These are phyloP conservation scores for Endotricha flammealis DNA, from an alignment of 2,888 invertebrate species.

Conservation along the genomic window DNA sequence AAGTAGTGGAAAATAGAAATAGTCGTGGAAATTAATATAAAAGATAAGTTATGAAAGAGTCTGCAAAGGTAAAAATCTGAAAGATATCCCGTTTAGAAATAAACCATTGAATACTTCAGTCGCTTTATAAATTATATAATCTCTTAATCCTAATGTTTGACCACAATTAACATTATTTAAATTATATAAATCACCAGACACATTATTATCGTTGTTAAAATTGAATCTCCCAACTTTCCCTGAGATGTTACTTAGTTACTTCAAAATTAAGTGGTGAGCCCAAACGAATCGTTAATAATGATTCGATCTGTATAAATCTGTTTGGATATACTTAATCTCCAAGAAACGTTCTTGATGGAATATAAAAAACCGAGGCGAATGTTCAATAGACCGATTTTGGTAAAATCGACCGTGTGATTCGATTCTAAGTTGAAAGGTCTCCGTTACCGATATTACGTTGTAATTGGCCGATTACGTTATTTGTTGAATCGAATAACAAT, in stretches of 20 bases:
- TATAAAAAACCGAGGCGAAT: constrained; percentile 20
- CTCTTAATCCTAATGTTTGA: too few relatives aligned
- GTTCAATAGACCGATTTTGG: constrained; percentile 20
- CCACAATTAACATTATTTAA: neutral
- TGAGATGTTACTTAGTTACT: constrained; percentile 6
- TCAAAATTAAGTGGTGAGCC: constrained; percentile 3
- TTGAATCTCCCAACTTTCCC: constrained; percentile 2
- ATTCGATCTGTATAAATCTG: constrained; percentile 7
- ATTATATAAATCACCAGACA: constrained; percentile 1
- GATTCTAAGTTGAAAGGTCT: constrained; percentile 13
- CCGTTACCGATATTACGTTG: constrained; percentile 9
- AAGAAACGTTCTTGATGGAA: constrained; percentile 18
- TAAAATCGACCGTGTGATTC: constrained; percentile 30
- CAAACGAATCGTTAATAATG: constrained; percentile 11
- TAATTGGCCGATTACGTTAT: constrained; percentile 7
- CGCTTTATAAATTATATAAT: too few relatives aligned
- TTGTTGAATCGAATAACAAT: constrained; percentile 4
- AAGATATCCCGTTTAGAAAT: too few relatives aligned
- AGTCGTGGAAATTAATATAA: too few relatives aligned
- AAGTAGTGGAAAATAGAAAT: too few relatives aligned
- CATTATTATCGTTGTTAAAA: neutral
- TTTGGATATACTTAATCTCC: constrained; percentile 1
- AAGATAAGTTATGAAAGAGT: too few relatives aligned
- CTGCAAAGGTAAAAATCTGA: too few relatives aligned
- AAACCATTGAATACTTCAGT: too few relatives aligned